Conservation (phyloP, 2,797 vertebrate species). For the Rhinichthys osculus region DNA sequence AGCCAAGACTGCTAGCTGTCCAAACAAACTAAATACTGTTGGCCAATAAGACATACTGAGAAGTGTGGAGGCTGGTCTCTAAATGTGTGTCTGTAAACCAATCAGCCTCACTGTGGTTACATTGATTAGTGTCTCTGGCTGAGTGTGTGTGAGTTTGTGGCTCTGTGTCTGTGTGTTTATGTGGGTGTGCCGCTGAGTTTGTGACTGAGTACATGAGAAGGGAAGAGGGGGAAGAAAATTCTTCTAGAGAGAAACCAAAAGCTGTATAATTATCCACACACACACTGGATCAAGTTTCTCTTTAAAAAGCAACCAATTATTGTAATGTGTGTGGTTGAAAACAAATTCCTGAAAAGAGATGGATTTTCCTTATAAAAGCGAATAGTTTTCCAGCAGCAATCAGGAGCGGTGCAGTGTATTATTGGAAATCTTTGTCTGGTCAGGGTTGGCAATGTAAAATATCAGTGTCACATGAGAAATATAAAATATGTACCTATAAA, state of each 20-base stretch:
- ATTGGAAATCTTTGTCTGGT: conserved; percentile 56
- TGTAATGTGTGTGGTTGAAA: conserved; percentile 65
- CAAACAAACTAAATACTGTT: conserved; percentile 57
- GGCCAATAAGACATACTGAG: conserved; percentile 56
- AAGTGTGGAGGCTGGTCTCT: conserved; percentile 55
- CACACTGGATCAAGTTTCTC: conserved; percentile 62
- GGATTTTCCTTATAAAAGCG: conserved; percentile 64
- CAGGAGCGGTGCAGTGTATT: conserved; percentile 51
- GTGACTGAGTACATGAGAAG: conserved; percentile 17
- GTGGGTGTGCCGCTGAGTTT: conserved; percentile 19
- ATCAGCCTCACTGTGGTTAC: conserved; percentile 49
- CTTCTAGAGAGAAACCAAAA: conserved; percentile 57
- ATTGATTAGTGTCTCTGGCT: conserved; percentile 42
- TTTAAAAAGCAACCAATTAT: conserved; percentile 68
- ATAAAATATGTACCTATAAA: conserved; percentile 59
- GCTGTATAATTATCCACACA: conserved; percentile 65
- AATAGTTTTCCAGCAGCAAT: conserved; percentile 54
- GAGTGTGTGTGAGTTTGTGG: conserved; percentile 22
- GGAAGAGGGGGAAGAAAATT: conserved; percentile 47
- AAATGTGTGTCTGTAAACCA: conserved; percentile 51
- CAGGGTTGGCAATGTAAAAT: conserved; percentile 55
- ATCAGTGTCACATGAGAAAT: conserved; percentile 56
- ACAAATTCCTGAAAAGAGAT: conserved; percentile 63
- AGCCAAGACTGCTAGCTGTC: conserved; percentile 63
- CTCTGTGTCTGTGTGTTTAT: conserved; percentile 27